Percentiles rank a stretch among this genome's conserved stretches.
These are phyloP conservation scores for Drosophila histrio DNA, from an alignment of 2,888 invertebrate genomes.

Conservation along the genomic window DNA sequence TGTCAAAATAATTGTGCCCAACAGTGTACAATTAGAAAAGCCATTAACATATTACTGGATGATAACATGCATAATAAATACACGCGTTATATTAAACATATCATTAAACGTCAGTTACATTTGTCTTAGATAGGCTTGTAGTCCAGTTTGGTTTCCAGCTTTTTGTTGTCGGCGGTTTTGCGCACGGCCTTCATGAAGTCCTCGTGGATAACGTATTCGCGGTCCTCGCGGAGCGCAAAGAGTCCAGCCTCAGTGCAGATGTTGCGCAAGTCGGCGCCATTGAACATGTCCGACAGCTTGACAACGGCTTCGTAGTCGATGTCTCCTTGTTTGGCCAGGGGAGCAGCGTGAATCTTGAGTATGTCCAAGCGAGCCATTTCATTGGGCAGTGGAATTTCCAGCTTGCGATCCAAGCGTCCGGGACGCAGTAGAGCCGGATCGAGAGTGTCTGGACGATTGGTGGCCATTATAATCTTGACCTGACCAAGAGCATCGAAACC, in stretches of 20 bases:
- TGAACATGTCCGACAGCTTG: constrained; percentile 98
- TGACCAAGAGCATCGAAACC: constrained; percentile 98
- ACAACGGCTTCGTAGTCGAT: constrained; percentile 99
- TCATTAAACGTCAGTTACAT: neutral
- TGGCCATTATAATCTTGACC: constrained; percentile 99
- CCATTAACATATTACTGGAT: constrained; percentile 1
- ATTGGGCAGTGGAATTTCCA: constrained; percentile 98
- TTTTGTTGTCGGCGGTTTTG: constrained; percentile 99
- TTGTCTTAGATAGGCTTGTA: constrained; percentile 96
- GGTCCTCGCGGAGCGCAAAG: constrained; percentile 93
- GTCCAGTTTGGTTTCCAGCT: constrained; percentile 98
- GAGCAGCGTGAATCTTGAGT: constrained; percentile 97
- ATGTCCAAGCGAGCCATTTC: constrained; percentile 97
- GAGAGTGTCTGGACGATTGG: constrained; percentile 98
- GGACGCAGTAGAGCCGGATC: constrained; percentile 98
- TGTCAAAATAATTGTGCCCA: no score
- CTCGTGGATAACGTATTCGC: constrained; percentile 98
- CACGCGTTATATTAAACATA: neutral
- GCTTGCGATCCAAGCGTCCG: constrained; percentile 97
- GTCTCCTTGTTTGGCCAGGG: constrained; percentile 98
- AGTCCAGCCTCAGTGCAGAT: constrained; percentile 99
- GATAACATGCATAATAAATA: neutral
- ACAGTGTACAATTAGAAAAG: no score
- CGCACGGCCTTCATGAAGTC: constrained; percentile 99
- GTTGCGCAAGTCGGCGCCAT: constrained; percentile 98